Evolutionary conservation across 2,113 vertebrate genomes (phyloP).

Genomic region (Cranoglanis bouderius): DNA sequence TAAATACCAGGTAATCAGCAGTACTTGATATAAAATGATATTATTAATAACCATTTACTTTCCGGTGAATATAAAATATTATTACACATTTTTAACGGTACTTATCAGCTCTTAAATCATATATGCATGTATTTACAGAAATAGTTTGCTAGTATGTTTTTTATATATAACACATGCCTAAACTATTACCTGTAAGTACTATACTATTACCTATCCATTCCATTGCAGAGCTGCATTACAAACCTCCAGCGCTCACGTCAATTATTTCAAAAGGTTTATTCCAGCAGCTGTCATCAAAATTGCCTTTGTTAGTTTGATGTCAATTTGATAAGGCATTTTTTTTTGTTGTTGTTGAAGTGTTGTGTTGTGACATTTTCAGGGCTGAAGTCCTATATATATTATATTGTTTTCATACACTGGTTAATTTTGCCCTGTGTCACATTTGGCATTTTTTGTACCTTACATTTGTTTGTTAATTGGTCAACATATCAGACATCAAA

Average conservation of each 20-base stretch:
- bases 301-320: not conserved
- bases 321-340: not conserved
- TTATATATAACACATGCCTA: not conserved
- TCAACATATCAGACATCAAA: too few relatives aligned
- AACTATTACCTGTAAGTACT: not conserved
- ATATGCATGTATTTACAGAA: not conserved
- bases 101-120: not conserved
- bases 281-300: not conserved
- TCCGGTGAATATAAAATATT: not conserved
- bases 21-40: not conserved
- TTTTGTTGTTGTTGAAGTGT: not conserved
- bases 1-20: not conserved
- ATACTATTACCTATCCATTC: not conserved
- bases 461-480: not conserved
- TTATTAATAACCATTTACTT: not conserved
- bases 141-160: not conserved
- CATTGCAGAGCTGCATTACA: not conserved
- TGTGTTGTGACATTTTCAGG: not conserved
- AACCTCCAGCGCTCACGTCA: not conserved
- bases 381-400: not conserved
- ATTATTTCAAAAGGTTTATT: not conserved
- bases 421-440: not conserved
- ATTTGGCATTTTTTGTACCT: not conserved
- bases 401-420: not conserved
- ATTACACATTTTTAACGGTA: not conserved